phyloP scores from a whole-genome alignment of 1,140 invertebrate genomes.

The Pogonognathellus flavescens region DNA sequence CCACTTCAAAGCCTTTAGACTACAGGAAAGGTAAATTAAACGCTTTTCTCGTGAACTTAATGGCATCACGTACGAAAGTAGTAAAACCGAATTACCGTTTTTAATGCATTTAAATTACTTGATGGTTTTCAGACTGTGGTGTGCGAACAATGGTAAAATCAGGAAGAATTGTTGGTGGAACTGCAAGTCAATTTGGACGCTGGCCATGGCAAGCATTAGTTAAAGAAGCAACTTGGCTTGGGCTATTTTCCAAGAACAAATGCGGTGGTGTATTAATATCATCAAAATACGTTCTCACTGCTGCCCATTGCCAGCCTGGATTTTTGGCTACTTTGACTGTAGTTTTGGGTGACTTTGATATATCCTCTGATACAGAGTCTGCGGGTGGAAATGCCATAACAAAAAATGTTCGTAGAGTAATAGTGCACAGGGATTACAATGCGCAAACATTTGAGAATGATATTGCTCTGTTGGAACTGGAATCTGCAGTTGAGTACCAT shows the following conservation, averaged over 20 bases:
- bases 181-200: slow-evolving; percentile 85
- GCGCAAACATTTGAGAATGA: slow-evolving; percentile 92
- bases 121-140: slow-evolving; percentile 81
- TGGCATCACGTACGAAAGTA: background rate
- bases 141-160: slow-evolving; percentile 79
- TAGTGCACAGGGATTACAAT: slow-evolving; percentile 90
- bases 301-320: slow-evolving; percentile 94
- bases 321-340: slow-evolving; percentile 91
- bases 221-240: slow-evolving; percentile 90
- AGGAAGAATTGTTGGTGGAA: slow-evolving; percentile 91
- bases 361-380: slow-evolving; percentile 83
- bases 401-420: slow-evolving; percentile 87
- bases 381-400: slow-evolving; percentile 79
- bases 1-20: slow-evolving; percentile 70
- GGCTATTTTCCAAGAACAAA: slow-evolving; percentile 95
- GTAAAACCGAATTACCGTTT: slow-evolving; percentile 26
- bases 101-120: slow-evolving; percentile 24
- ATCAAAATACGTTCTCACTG: slow-evolving; percentile 87
- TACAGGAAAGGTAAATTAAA: slow-evolving; percentile 76
- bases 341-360: slow-evolving; percentile 91
- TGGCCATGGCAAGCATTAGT: slow-evolving; percentile 96
- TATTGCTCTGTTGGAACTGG: slow-evolving; percentile 84
- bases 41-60: slow-evolving; percentile 5
- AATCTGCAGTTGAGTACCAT: slow-evolving; percentile 85
- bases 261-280: slow-evolving; percentile 93